These are phyloP conservation scores for Paedocypris sp. DNA, from an alignment of 2,113 vertebrate species.

Conservation along the genomic window DNA sequence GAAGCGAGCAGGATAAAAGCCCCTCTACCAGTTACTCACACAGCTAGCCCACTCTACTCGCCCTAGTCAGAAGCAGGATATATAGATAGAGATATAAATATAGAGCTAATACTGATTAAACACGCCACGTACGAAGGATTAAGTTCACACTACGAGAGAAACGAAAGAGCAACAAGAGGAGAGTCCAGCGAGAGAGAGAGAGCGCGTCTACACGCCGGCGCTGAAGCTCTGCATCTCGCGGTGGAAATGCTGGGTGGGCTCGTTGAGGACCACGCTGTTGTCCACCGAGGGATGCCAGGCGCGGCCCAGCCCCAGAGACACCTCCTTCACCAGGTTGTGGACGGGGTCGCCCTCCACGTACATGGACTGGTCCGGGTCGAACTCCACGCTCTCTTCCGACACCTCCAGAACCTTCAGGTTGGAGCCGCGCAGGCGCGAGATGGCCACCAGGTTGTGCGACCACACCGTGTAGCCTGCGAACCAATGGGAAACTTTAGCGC, in stretches of 20 bases:
- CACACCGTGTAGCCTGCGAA: constrained; percentile 85
- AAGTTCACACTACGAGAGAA: constrained; percentile 74
- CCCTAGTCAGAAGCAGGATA: constrained; percentile 85
- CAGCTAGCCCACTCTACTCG: constrained; percentile 76
- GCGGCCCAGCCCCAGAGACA: constrained; percentile 83
- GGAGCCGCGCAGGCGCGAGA: constrained; percentile 89
- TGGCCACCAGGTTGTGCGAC: constrained; percentile 96
- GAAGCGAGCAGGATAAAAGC: constrained; percentile 48
- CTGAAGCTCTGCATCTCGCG: constrained; percentile 94
- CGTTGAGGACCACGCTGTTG: constrained; percentile 81
- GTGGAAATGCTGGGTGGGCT: constrained; percentile 93
- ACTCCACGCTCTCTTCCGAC: constrained; percentile 96
- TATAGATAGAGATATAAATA: constrained; percentile 82
- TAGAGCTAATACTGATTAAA: constrained; percentile 92
- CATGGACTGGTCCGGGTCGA: constrained; percentile 84
- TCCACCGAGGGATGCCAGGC: constrained; percentile 90
- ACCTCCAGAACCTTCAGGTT: constrained; percentile 85
- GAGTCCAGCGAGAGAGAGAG: constrained; percentile 23
- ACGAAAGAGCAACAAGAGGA: constrained; percentile 44
- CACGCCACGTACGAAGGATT: constrained; percentile 78
- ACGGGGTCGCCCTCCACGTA: constrained; percentile 88
- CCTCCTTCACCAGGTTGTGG: constrained; percentile 92
- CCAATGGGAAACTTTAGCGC: background rate
- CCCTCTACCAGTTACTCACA: constrained; percentile 62
- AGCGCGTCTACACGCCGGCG: constrained; percentile 74